Conservation (phyloP, 2,888 invertebrate species). For the Psococerastis gibbosa region DNA sequence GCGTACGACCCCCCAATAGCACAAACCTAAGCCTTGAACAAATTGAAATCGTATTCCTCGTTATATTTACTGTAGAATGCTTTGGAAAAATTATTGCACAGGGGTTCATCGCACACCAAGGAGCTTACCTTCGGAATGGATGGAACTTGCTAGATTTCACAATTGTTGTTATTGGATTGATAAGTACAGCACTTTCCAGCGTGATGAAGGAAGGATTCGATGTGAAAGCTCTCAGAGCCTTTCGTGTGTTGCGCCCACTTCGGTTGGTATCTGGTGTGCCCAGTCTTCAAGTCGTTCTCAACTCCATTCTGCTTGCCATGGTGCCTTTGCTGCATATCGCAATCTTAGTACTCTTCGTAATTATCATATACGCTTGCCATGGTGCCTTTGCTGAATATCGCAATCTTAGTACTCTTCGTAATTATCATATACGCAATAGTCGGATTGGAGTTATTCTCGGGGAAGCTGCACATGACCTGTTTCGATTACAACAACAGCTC, state of each 20-base stretch:
- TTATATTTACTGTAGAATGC: conserved; percentile 97
- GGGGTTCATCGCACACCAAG: conserved; percentile 91
- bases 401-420: conserved; percentile 94
- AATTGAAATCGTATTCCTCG: conserved; percentile 95
- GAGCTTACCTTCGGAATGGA: conserved; percentile 95
- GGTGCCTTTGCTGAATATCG: conserved; percentile 98
- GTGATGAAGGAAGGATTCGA: conserved; percentile 91
- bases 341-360: conserved; percentile 95
- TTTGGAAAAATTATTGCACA: conserved; percentile 98
- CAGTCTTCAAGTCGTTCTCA: conserved; percentile 98
- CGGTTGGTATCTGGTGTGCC: conserved; percentile 97
- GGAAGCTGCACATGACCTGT: conserved; percentile 91
- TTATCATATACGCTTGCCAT: conserved; percentile 99
- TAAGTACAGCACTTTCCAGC: conserved; percentile 74
- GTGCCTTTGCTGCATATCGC: conserved; percentile 98
- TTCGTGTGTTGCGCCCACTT: conserved; percentile 92
- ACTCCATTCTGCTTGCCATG: conserved; percentile 99
- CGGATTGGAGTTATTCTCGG: conserved; percentile 95
- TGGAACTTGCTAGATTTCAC: conserved; percentile 96
- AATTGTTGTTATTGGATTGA: conserved; percentile 99
- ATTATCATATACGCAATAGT: conserved; percentile 99
- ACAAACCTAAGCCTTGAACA: conserved; percentile 93
- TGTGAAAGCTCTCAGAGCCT: conserved; percentile 95
- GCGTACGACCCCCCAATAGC: conserved; percentile 49
- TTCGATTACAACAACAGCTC: conserved; percentile 34